A percentile compares a stretch with the other conserved stretches of the same genome.
Conservation (phyloP, 2,113 vertebrate genomes). For the Microtus richardsoni region DNA sequence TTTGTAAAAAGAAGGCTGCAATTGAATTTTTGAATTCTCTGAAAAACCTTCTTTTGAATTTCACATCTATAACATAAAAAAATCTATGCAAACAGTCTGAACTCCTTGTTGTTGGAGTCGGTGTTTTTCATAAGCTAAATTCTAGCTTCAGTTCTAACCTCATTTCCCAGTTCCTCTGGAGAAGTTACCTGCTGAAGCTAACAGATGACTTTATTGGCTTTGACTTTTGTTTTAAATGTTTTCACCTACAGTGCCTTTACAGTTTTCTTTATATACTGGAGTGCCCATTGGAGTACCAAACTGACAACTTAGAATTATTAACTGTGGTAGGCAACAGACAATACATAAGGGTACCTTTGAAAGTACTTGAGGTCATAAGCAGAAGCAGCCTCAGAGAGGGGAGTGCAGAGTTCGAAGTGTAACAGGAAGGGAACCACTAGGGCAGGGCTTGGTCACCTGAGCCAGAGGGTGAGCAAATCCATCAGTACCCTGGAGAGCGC, state of each 20-base stretch:
- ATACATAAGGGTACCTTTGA: background rate
- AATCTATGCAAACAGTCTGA: background rate
- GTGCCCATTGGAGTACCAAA: background rate
- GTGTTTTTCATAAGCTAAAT: background rate
- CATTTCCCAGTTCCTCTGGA: background rate
- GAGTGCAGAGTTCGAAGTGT: background rate
- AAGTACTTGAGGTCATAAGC: background rate
- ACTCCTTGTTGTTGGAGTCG: constrained; percentile 20
- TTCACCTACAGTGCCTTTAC: background rate
- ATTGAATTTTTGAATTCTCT: constrained; percentile 20
- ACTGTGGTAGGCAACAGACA: background rate
- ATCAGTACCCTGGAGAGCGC: constrained; percentile 81
- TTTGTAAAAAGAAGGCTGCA: background rate
- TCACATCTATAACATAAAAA: background rate
- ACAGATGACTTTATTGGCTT: constrained; percentile 23
- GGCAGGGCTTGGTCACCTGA: background rate
- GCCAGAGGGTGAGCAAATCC: background rate
- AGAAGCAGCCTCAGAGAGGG: background rate
- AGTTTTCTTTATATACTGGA: constrained; percentile 4
- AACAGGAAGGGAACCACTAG: background rate
- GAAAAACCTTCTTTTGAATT: constrained; percentile 9
- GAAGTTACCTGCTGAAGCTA: background rate
- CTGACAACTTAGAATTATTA: constrained; percentile 35
- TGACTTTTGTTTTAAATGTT: constrained; percentile 38
- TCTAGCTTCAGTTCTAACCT: constrained; percentile 7